Conservation (phyloP, 2,113 vertebrate species). For the Brachionichthys hirsutus region DNA sequence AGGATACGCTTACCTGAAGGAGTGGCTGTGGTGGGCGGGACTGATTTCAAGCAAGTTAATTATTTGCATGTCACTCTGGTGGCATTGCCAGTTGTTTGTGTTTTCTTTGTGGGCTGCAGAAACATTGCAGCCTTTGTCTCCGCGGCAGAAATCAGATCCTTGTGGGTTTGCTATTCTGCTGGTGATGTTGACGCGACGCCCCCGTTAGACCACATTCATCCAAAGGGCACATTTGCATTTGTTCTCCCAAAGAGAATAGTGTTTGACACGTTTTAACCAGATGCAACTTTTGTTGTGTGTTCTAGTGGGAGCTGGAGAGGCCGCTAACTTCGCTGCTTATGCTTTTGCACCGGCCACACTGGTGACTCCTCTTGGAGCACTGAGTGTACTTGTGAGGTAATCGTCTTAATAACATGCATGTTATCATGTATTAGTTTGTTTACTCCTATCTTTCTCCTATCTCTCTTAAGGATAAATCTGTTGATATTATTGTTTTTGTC, state of each 20-base stretch:
- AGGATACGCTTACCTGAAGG: constrained; percentile 83
- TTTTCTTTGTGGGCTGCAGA: not conserved
- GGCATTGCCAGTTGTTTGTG: not conserved
- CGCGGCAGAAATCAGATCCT: constrained; percentile 10
- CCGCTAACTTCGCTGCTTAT: constrained; percentile 85
- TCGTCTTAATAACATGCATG: not conserved
- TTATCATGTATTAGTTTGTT: no score
- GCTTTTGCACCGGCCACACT: constrained; percentile 85
- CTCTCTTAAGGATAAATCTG: no score
- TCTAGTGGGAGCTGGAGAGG: constrained; percentile 85
- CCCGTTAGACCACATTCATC: constrained; percentile 36
- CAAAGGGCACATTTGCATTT: constrained; percentile 47
- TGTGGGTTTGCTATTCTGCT: constrained; percentile 57
- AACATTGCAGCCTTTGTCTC: constrained; percentile 58
- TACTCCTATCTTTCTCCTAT: not conserved
- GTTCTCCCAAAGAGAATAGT: constrained; percentile 10
- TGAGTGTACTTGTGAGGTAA: constrained; percentile 87
- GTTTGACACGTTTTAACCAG: constrained; percentile 1
- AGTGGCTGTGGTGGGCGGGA: constrained; percentile 88
- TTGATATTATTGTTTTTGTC: no score
- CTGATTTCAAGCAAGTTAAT: constrained; percentile 85
- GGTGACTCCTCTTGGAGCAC: constrained; percentile 84
- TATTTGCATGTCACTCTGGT: not conserved
- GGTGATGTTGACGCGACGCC: constrained; percentile 19
- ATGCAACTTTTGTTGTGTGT: constrained; percentile 20